These are phyloP conservation scores for Cephalopterus ornatus DNA, from an alignment of 2,113 vertebrate genomes.

Conservation along the genomic window DNA sequence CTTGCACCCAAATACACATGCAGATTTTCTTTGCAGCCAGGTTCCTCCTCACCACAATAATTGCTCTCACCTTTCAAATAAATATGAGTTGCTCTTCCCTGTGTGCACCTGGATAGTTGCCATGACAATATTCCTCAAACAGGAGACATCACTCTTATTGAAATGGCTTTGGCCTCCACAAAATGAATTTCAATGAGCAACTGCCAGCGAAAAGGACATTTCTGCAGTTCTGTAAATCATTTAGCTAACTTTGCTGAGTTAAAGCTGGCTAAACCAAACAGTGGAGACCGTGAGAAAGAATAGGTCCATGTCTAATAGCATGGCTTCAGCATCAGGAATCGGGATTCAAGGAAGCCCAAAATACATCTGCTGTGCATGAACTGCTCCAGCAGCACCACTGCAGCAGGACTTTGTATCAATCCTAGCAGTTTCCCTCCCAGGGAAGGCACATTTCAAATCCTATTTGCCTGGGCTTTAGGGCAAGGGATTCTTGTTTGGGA, in stretches of 20 bases:
- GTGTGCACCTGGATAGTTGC: slow-evolving; percentile 47
- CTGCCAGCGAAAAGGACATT: not conserved
- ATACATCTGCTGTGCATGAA: not conserved
- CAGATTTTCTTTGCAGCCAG: not conserved
- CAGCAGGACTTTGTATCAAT: not conserved
- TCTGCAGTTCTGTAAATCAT: slow-evolving; percentile 44
- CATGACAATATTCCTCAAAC: slow-evolving; percentile 64
- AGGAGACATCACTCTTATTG: slow-evolving; percentile 19
- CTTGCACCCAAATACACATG: not conserved
- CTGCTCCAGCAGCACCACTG: not conserved
- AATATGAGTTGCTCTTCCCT: not conserved
- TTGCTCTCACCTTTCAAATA: slow-evolving; percentile 56
- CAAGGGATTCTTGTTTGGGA: not conserved
- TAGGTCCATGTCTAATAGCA: not conserved
- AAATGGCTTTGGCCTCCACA: slow-evolving; percentile 12
- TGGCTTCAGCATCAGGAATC: not conserved
- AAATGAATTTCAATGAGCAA: slow-evolving; percentile 49
- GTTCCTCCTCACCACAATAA: slow-evolving; percentile 1
- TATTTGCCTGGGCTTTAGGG: not conserved
- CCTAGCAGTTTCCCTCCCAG: not conserved
- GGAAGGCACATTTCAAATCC: not conserved
- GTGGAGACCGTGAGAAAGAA: not conserved
- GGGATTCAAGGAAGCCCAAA: not conserved
- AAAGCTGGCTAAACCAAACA: not conserved
- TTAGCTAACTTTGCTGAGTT: slow-evolving; percentile 16